phyloP scores from a whole-genome alignment of 2,797 vertebrate genomes.

The Helarctos malayanus region DNA sequence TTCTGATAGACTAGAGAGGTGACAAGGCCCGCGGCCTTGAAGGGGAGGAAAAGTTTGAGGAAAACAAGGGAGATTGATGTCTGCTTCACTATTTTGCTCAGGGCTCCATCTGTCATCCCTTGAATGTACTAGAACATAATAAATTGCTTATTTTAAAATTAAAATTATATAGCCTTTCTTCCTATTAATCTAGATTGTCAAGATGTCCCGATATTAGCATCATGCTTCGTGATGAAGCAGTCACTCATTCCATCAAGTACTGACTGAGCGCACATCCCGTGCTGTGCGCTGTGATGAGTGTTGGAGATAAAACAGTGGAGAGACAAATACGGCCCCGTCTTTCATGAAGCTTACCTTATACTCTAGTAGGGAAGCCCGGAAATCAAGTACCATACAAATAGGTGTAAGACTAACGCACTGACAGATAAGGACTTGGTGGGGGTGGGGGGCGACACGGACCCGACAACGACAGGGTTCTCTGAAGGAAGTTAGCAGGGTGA shows the following conservation, averaged over 20 bases:
- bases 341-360: background rate
- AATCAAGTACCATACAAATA: background rate
- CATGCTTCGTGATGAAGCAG: background rate
- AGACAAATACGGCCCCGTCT: background rate
- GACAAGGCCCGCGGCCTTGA: background rate
- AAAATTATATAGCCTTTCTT: background rate
- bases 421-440: background rate
- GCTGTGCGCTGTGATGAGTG: background rate
- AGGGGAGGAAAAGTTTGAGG: background rate
- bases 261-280: background rate
- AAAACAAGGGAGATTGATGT: background rate
- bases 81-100: background rate
- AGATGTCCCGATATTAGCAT: background rate
- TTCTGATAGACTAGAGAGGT: slow-evolving; percentile 30
- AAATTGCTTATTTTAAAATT: slow-evolving; percentile 38
- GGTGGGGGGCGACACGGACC: background rate
- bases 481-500: background rate
- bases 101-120: background rate
- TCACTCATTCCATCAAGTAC: background rate
- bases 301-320: background rate
- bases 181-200: background rate
- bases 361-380: background rate
- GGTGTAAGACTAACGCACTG: background rate
- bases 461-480: background rate
- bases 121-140: background rate